phyloP scores from a whole-genome alignment of 1,140 invertebrate species.

The Archivesica marissinica region DNA sequence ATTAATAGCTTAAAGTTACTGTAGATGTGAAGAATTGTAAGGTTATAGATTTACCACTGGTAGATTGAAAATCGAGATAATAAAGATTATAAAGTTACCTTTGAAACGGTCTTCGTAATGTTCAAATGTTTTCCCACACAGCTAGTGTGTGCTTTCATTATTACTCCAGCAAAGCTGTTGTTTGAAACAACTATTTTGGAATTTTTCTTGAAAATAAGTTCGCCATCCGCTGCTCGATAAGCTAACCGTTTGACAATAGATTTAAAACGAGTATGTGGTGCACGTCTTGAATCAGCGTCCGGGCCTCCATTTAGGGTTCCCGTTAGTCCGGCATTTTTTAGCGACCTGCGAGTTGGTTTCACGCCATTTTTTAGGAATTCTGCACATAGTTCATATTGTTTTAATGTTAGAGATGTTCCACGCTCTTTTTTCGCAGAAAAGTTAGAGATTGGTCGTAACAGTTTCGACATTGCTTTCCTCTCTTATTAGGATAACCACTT shows the following conservation, averaged over 20 bases:
- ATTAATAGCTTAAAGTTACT: neutral
- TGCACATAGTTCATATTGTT: slow-evolving; percentile 27
- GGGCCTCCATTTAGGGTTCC: neutral
- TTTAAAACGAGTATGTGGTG: neutral
- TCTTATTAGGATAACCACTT: no score
- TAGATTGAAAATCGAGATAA: no score
- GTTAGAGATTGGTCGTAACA: no score
- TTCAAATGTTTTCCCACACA: slow-evolving; percentile 26
- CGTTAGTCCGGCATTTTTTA: neutral
- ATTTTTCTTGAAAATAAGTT: slow-evolving; percentile 23
- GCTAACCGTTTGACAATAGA: slow-evolving; percentile 14
- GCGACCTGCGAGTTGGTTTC: neutral
- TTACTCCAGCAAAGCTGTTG: slow-evolving; percentile 12
- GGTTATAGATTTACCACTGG: neutral
- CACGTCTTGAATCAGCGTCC: neutral
- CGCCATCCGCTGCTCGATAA: neutral
- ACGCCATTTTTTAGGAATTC: slow-evolving; percentile 11
- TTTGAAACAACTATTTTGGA: slow-evolving; percentile 22
- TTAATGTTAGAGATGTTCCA: neutral
- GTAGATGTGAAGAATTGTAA: neutral
- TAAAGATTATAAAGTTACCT: no score
- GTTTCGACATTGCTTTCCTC: slow-evolving; percentile 23
- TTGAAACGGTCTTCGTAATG: slow-evolving; percentile 25
- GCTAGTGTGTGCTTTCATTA: slow-evolving; percentile 11
- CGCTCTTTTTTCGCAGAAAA: neutral